A percentile compares a stretch with the other conserved stretches of the same genome.
phyloP scores from a whole-genome alignment of 1,140 invertebrate species.

The Pteromalus puparum region DNA sequence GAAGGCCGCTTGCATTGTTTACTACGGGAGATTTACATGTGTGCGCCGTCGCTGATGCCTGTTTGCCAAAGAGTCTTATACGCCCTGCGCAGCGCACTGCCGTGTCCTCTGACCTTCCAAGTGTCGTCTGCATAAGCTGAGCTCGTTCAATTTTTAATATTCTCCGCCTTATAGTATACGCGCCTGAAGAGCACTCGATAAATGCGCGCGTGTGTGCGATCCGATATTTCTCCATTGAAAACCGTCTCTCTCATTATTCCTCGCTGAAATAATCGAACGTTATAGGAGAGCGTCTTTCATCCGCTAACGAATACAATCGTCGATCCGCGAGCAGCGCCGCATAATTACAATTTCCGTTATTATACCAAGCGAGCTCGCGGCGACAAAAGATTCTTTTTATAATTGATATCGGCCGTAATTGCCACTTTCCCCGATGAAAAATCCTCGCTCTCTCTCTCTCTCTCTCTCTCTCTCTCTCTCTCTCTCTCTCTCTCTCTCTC shows the following conservation, averaged over 20 bases:
- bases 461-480: neutral
- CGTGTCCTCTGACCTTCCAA: neutral
- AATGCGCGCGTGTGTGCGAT: no score
- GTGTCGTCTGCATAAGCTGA: neutral
- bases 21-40: neutral
- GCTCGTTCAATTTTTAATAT: neutral
- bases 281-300: slow-evolving; percentile 10
- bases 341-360: slow-evolving; percentile 28
- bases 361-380: neutral
- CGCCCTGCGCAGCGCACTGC: neutral
- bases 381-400: slow-evolving; percentile 31
- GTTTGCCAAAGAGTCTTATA: neutral
- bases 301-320: neutral
- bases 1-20: slow-evolving; percentile 8
- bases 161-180: neutral
- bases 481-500: neutral
- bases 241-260: neutral
- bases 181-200: neutral
- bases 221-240: neutral
- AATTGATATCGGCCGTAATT: slow-evolving; percentile 24
- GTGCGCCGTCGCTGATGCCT: neutral
- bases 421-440: slow-evolving; percentile 6
- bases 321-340: neutral
- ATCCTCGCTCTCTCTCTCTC: neutral
- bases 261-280: slow-evolving; percentile 1